Conservation (phyloP, 2,797 vertebrate species). For the Garrulus glandarius region DNA sequence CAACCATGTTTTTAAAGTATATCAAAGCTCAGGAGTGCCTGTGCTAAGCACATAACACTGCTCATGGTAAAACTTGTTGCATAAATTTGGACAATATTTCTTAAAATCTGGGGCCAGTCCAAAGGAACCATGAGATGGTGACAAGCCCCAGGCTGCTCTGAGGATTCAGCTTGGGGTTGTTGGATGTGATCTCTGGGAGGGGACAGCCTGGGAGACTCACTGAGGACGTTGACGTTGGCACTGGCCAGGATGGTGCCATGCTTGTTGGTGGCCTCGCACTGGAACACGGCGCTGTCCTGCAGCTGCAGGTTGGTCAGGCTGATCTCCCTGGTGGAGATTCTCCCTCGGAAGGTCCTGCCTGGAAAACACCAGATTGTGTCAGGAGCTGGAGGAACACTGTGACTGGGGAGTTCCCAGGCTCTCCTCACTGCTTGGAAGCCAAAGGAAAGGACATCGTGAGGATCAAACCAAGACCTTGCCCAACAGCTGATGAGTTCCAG, state of each 20-base stretch:
- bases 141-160: not conserved
- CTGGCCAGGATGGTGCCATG: slow-evolving; percentile 89
- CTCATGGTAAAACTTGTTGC: fast-evolving
- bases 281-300: slow-evolving; percentile 89
- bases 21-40: not conserved
- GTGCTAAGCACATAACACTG: fast-evolving
- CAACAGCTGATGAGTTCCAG: not conserved
- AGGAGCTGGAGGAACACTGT: not conserved
- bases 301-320: slow-evolving; percentile 79
- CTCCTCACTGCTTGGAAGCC: not conserved
- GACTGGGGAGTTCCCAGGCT: not conserved
- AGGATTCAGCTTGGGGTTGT: not conserved
- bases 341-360: slow-evolving; percentile 68
- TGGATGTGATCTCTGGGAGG: fast-evolving
- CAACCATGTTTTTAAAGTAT: not conserved
- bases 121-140: not conserved
- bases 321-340: slow-evolving; percentile 66
- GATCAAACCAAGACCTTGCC: not conserved
- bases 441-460: not conserved
- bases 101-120: not conserved
- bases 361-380: not conserved
- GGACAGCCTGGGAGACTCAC: slow-evolving; percentile 72
- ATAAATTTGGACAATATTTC: not conserved
- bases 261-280: slow-evolving; percentile 90
- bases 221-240: slow-evolving; percentile 89